Conservation (phyloP, 2,888 invertebrate species). For the Sinhomidia bicolor region DNA sequence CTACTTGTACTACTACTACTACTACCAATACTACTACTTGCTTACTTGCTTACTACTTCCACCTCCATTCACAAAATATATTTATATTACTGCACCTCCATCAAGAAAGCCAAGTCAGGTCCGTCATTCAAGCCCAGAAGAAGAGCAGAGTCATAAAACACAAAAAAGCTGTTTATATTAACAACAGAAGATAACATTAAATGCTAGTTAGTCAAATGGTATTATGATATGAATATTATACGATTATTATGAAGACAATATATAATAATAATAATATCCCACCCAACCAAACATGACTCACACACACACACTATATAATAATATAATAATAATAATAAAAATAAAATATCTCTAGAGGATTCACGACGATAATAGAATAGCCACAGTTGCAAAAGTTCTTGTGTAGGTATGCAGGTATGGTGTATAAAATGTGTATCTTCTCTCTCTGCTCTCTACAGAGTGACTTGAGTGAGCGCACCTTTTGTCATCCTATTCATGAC, state of each 20-base stretch:
- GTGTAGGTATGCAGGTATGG: not conserved
- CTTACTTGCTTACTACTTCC: conserved; percentile 3
- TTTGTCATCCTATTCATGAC: conserved; percentile 60
- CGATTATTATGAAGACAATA: conserved; percentile 34
- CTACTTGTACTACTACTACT: not conserved
- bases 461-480: conserved; percentile 49
- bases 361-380: conserved; percentile 18
- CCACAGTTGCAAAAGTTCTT: not conserved
- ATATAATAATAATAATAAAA: conserved; percentile 37
- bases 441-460: no score
- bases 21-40: not conserved
- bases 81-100: conserved; percentile 35
- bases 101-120: conserved; percentile 10
- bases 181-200: conserved; percentile 50
- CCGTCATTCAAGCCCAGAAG: conserved; percentile 50
- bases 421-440: not conserved
- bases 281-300: conserved; percentile 49
- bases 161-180: conserved; percentile 56
- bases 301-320: no score
- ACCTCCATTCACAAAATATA: conserved; percentile 36
- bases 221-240: conserved; percentile 59
- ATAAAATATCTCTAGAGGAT: not conserved
- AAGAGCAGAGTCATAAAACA: conserved; percentile 59
- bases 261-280: conserved; percentile 54
- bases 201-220: conserved; percentile 60